Evolutionary conservation across 2,797 vertebrate genomes (phyloP), one percentile per base, ranked within the genome.

Genomic region (Cuniculus paca): DNA sequence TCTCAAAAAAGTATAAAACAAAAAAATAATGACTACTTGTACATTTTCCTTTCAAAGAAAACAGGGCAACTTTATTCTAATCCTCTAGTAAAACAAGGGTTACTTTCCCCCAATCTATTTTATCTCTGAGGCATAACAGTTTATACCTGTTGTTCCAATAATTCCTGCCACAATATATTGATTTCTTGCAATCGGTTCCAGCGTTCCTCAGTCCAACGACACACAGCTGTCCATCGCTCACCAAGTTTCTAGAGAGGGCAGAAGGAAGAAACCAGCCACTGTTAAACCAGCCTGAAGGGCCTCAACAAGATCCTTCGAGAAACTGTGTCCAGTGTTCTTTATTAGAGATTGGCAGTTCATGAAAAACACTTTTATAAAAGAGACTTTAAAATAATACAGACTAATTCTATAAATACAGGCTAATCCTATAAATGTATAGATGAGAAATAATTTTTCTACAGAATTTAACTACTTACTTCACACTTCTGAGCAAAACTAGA

Each of bases 191-290:
- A 97, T 96, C 99, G 99, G 82, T 98, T 98, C 98, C 99, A 99
- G 28, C 99, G 98, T 87, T 99, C 99, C 91, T 99, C 99, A 0
- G 99, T 99, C 99, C 99, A 99, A 39, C 99, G 99, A 96, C 99
- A 99, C 97, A 99, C 99, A 0, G 99, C 99, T 5, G 99, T 99
- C 99, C 99, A 99, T 36, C 99, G 99, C 94, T 99, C 99, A 0
- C 99, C 99, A 52, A 99, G 98, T 87, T 99, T 99, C 99, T 99
- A 95, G 83, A 92, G 70, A 48, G 93, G 65, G 42, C 83, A 50
- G 42, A 16, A 26, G 42, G 26, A 70, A 94, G 74, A 95, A 88
- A 39, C 1, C 13, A 50, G 6, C 22, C 42, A 82, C 45, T 5
- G 28, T 96, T 56, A 96, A 31, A 34, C 45, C 11, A 72, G 78